phyloP scores from a whole-genome alignment of 2,888 invertebrate species.

The Asteroscopus sphinx region DNA sequence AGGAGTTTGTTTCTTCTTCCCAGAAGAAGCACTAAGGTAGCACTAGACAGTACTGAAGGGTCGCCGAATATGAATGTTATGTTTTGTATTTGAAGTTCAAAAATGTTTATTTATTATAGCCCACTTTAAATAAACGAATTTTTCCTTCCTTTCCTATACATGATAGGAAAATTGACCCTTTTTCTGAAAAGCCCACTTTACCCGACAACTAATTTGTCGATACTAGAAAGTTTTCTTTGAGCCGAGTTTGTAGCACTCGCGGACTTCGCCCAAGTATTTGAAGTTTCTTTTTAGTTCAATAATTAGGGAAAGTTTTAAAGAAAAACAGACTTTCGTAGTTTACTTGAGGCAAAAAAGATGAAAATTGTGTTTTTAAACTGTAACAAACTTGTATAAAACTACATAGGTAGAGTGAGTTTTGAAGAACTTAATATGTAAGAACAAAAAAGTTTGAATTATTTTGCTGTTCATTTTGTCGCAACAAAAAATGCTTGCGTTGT shows the following conservation, averaged over 20 bases:
- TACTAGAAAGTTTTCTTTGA: conserved; percentile 44
- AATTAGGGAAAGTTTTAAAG: conserved; percentile 47
- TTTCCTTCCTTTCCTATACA: too few relatives aligned
- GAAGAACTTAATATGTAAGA: conserved; percentile 1
- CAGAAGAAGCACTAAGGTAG: too few relatives aligned
- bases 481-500: too few relatives aligned
- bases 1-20: too few relatives aligned
- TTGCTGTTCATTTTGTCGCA: too few relatives aligned
- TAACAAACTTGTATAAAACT: background rate
- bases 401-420: conserved; percentile 3
- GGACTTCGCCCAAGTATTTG: conserved; percentile 47
- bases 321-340: conserved; percentile 31
- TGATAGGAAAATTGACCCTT: conserved; percentile 15
- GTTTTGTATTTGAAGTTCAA: too few relatives aligned
- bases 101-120: too few relatives aligned
- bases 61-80: too few relatives aligned
- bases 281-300: conserved; percentile 51
- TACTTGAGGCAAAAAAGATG: conserved; percentile 25
- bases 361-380: conserved; percentile 21
- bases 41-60: too few relatives aligned
- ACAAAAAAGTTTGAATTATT: too few relatives aligned
- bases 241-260: conserved; percentile 36
- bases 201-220: conserved; percentile 44
- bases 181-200: conserved; percentile 18
- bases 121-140: too few relatives aligned